Percentiles rank a stretch among this genome's conserved stretches.
Conservation (phyloP, 1,140 invertebrate genomes). For the Diuraphis noxia region DNA sequence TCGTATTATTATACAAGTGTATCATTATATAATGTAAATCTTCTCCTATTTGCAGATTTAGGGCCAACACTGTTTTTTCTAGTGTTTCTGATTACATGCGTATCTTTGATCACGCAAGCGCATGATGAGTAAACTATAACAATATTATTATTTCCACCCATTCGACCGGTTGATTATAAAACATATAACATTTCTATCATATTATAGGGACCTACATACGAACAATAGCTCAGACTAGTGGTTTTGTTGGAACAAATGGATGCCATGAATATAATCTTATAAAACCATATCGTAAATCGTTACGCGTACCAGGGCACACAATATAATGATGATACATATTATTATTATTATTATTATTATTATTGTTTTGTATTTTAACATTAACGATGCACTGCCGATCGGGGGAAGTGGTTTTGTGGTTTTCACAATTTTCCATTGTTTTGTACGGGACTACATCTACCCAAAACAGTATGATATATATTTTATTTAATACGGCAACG, state of each 20-base stretch:
- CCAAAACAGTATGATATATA: background rate
- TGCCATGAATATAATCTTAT: background rate
- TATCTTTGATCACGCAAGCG: background rate
- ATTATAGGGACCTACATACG: background rate
- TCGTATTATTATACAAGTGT: background rate
- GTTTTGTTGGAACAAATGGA: background rate
- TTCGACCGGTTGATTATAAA: background rate
- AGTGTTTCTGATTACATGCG: background rate
- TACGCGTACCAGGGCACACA: background rate
- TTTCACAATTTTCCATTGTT: background rate
- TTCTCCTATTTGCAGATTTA: background rate
- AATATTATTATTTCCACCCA: background rate
- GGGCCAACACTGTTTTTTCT: too few relatives aligned
- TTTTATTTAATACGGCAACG: conserved; percentile 13
- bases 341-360: background rate
- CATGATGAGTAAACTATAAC: background rate
- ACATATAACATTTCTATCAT: background rate
- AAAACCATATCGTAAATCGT: background rate
- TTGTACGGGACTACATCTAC: background rate
- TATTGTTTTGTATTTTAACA: background rate
- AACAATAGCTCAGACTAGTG: background rate
- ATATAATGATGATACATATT: background rate
- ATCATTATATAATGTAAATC: background rate
- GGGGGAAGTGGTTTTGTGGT: background rate
- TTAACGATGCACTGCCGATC: background rate